A percentile compares a stretch with the other conserved stretches of the same genome.
These are phyloP conservation scores for Cactoblastis cactorum DNA, from an alignment of 2,888 invertebrate species.

Conservation along the genomic window DNA sequence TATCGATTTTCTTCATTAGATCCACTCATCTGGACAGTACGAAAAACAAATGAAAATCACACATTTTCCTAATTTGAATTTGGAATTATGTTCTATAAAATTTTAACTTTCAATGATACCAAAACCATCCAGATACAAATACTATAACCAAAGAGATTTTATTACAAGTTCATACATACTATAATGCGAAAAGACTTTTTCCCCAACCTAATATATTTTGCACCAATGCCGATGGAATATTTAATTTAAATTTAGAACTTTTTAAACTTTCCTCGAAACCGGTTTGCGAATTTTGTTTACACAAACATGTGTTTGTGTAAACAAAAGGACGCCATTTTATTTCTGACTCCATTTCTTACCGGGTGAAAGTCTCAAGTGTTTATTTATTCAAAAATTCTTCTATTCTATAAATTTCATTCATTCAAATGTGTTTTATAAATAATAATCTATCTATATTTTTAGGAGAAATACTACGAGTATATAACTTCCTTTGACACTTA, in stretches of 20 bases:
- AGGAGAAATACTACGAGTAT: too few relatives aligned
- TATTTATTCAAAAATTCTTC: slow-evolving; percentile 31
- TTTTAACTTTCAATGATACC: too few relatives aligned
- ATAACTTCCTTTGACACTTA: not conserved
- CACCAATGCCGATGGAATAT: not conserved
- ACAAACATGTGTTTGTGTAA: not conserved
- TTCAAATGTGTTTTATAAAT: not conserved
- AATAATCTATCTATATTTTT: not conserved
- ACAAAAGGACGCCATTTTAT: slow-evolving; percentile 16
- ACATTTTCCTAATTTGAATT: too few relatives aligned
- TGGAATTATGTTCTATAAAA: too few relatives aligned
- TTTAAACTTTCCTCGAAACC: not conserved
- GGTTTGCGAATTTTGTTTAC: slow-evolving; percentile 9
- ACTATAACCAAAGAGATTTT: too few relatives aligned
- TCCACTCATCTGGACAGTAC: too few relatives aligned
- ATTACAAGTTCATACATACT: too few relatives aligned
- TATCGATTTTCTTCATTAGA: too few relatives aligned
- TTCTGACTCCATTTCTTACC: slow-evolving; percentile 22
- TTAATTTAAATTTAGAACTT: not conserved
- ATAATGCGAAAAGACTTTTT: too few relatives aligned
- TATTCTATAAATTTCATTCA: slow-evolving; percentile 18
- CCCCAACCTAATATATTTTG: too few relatives aligned
- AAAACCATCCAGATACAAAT: too few relatives aligned
- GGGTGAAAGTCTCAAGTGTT: slow-evolving; percentile 34
- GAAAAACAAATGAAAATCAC: too few relatives aligned